Evolutionary conservation across 1,140 invertebrate genomes (phyloP), one percentile per base, ranked within the genome.

Genomic region (Phocides pigmalion): DNA sequence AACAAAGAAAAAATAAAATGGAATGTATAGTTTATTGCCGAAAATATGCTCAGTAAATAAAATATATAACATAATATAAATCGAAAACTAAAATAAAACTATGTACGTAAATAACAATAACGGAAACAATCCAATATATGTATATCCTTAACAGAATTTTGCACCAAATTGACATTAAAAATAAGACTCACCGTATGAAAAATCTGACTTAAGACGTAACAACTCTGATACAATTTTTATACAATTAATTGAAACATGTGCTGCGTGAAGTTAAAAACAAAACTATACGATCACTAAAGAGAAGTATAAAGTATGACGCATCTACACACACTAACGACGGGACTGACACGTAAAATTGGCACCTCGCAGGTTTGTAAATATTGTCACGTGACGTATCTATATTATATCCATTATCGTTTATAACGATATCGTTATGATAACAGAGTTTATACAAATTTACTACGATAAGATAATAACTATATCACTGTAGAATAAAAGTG

Each of bases 301-400:
- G 15, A 17, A 42, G 17, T 9, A 42, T 42, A 42, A 42, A 12
- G 16, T 17, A 42, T 42, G 41, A 42, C 41, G 41, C 41, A 42
- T 42, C 16, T 20, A n/a, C 15, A 9, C 16, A 16, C 5, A 42
- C 15, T 17, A 8, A 11, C 28, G 9, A 32, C 8, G 28, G 9
- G 28, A 32, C 28, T 32, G 28, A 42, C 15, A 8, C 5, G 4
- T 41, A 41, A 41, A 41, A 42, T 42, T 42, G 12, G 41, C 41
- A 42, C 16, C 41, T 42, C 41, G 32, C 32, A 35, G n/a, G 14
- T 15, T 50, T 15, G 16, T 9, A 51, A 53, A 53, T 12, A 25
- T 42, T 15, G 25, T 54, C 51, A 54, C 37, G 39, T 54, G 51
- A 54, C 25, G 1, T 32, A 32, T 32, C 28, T 32, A 32, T 54